phyloP scores from a whole-genome alignment of 2,797 vertebrate species.

The Kryptopterus vitreolus region DNA sequence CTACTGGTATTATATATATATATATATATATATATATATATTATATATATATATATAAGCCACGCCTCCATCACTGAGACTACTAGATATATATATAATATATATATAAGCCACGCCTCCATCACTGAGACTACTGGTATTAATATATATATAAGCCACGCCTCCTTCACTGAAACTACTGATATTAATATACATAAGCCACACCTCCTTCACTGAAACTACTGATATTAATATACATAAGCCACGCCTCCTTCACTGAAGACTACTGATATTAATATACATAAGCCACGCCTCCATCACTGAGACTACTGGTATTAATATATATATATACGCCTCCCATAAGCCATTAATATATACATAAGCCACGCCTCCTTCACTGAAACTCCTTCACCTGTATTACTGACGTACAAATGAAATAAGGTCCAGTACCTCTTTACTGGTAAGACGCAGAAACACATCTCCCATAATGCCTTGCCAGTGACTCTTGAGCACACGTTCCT shows the following conservation, averaged over 20 bases:
- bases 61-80: no score
- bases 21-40: no score
- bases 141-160: no score
- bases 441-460: constrained; percentile 93
- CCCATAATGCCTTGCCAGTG: constrained; percentile 95
- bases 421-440: constrained; percentile 87
- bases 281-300: neutral
- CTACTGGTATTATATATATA: no score
- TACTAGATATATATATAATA: no score
- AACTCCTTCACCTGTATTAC: neutral
- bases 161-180: neutral
- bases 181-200: neutral
- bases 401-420: neutral
- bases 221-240: neutral
- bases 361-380: neutral
- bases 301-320: neutral
- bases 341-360: no score
- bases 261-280: neutral
- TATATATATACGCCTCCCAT: neutral
- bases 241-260: neutral
- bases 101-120: no score
- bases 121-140: no score
- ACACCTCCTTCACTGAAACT: neutral
- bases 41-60: no score
- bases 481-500: constrained; percentile 90